Base-by-base conservation (phyloP, 1,140 invertebrate species). In the Drosophila littoralis region DNA sequence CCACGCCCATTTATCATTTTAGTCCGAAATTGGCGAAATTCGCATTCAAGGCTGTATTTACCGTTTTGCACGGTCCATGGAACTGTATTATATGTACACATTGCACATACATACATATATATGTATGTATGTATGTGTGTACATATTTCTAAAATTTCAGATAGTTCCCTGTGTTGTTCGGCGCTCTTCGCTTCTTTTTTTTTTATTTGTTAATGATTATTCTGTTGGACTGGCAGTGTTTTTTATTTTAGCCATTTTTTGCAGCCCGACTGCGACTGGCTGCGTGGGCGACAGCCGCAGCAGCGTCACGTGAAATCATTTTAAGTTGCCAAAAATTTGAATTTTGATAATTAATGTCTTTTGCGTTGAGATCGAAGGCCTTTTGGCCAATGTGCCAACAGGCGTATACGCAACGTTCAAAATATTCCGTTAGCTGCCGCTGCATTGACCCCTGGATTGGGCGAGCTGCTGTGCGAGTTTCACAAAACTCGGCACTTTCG, bases 331-430 rank as follows among this genome's bases (percentile, higher is more conserved):
- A 79, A 79, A 84, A 79, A 68, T 61, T 9, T 60, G 43, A 67
- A 63, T 80, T 60, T 60, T 66, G n/a, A 88, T 86, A 79, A 85
- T 89, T 83, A 86, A 85, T 86, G 82, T 54, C 64, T 82, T 76
- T 76, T 54, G 60, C 63, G 60, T 50, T 33, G 52, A 40, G 40
- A 72, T 15, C 55, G 79, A 85, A 83, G 76, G 81, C 55, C 68
- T 76, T 58, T 52, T 61, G 43, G n/a, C 50, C 28, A 36, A 35
- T 28, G 36, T 13, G 22, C 28, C 46, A 45, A 42, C 43, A 33
- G n/a, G 8, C 45, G 52, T 66, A 68, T 68, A 68, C 33, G 48
- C 57, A 70, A 82, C 45, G 54, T 78, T 68, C 66, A 68, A 48
- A 64, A 71, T 82, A 64, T 79, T 66, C 54, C 57, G 51, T 59